These are phyloP conservation scores for Periophthalmus magnuspinnatus DNA, from an alignment of 2,797 vertebrate species.

Conservation along the genomic window DNA sequence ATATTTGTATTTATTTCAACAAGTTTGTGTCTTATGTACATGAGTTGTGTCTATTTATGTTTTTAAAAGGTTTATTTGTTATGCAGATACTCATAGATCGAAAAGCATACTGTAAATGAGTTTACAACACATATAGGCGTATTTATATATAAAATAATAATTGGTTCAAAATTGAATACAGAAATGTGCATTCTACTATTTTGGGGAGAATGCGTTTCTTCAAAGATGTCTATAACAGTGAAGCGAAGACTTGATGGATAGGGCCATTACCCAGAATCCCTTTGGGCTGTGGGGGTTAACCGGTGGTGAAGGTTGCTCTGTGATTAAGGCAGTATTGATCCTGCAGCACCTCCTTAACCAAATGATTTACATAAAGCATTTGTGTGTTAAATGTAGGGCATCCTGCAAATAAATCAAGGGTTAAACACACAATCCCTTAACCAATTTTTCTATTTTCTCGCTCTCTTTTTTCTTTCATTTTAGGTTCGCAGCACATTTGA, in stretches of 20 bases:
- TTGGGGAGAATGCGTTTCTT: slow-evolving; percentile 14
- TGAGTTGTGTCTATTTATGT: background rate
- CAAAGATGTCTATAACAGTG: slow-evolving; percentile 28
- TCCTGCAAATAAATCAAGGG: slow-evolving; percentile 21
- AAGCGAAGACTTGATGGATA: slow-evolving; percentile 48
- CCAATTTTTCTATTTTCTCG: background rate
- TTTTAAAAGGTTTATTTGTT: no score
- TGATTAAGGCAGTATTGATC: slow-evolving; percentile 56
- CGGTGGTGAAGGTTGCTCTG: slow-evolving; percentile 39
- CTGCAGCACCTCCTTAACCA: slow-evolving; percentile 32
- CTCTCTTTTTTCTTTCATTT: slow-evolving; percentile 14
- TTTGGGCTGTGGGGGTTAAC: slow-evolving; percentile 35
- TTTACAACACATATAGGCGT: slow-evolving; percentile 3
- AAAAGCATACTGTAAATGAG: slow-evolving; percentile 6
- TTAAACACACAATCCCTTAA: background rate
- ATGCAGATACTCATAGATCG: no score
- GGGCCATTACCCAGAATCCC: slow-evolving; percentile 50
- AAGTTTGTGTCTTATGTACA: no score
- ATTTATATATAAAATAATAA: no score
- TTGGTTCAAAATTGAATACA: background rate
- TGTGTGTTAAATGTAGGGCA: slow-evolving; percentile 17
- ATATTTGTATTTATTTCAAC: no score
- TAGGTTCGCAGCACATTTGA: slow-evolving; percentile 93
- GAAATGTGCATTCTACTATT: background rate
- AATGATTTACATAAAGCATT: slow-evolving; percentile 44